Evolutionary conservation across 2,797 vertebrate genomes (phyloP), one percentile per base, ranked within the genome.

Genomic region (Halcyon leucocephala): DNA sequence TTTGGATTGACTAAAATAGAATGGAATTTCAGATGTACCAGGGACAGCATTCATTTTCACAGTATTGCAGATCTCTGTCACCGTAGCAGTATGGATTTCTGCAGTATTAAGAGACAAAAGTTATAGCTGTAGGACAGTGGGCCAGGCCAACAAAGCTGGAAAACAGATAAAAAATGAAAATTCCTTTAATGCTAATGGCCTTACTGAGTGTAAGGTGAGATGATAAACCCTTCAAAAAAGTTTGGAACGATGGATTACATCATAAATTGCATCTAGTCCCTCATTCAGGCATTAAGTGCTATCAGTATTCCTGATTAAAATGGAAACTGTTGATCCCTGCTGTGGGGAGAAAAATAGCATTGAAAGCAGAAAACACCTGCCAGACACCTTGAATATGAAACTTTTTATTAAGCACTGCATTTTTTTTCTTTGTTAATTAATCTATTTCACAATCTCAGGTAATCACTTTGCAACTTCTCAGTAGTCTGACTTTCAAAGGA

Each of bases 351-450:
- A 94, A 92, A 90, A 35, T 51, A 76, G n/a, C 67, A 77, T 46
- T 89, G 62, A 92, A 90, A 94, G 66, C 70, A 65, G 80, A 96
- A 97, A 98, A 93, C 95, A 97, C 85, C 92, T 98, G 97, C 76
- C 74, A 83, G 76, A 78, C 42, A 64, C 72, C 86, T 89, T 90
- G 86, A 95, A 89, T 64, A 91, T 42, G 12, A 97, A 86, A n/a
- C 9, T 94, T 96, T 95, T 93, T 54, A 97, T 97, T 97, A 96
- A 96, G 72, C 77, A 93, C 64, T 90, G 77, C 33, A 37, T 25
- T 62, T 81, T 96, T 88, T 95, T 96, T 69, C 41, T 82, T 79
- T 87, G 72, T 84, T 98, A 97, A 97, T 98, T 97, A 96, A 98
- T 85, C 82, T 91, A 89, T 92, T 93, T 95, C 96, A 95, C 85